Percentiles rank a stretch among this genome's conserved stretches.
phyloP scores from a whole-genome alignment of 2,888 invertebrate species.

The Lepidochitona cinerea region DNA sequence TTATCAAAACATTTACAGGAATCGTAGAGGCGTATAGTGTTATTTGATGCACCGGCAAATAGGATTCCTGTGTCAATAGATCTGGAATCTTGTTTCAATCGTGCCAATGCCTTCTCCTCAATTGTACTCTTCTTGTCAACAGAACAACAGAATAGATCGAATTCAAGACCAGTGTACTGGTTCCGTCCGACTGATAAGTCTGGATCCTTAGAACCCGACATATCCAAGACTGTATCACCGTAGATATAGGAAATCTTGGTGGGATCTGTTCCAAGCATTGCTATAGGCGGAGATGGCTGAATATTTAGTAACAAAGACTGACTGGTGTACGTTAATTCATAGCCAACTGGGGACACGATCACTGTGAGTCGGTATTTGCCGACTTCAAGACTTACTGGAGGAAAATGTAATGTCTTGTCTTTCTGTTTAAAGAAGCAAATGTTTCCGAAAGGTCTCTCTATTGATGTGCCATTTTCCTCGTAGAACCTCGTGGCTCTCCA shows the following conservation, averaged over 20 bases:
- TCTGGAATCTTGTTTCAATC: conserved; percentile 31
- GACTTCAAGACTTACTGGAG: conserved; percentile 44
- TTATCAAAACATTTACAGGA: conserved; percentile 43
- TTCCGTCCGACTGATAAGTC: conserved; percentile 36
- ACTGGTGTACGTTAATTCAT: conserved; percentile 34
- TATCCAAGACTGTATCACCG: conserved; percentile 50
- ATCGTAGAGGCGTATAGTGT: conserved; percentile 49
- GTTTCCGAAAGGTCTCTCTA: conserved; percentile 41
- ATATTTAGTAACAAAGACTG: conserved; percentile 39
- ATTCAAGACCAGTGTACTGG: conserved; percentile 50
- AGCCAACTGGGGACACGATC: conserved; percentile 46
- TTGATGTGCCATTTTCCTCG: conserved; percentile 35
- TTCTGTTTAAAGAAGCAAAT: conserved; percentile 42
- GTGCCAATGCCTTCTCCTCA: conserved; percentile 17
- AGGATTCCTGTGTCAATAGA: conserved; percentile 42
- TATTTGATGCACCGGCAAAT: conserved; percentile 42
- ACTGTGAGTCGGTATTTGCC: conserved; percentile 55
- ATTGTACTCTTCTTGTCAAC: conserved; percentile 15
- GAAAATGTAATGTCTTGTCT: conserved; percentile 38
- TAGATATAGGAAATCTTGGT: conserved; percentile 48
- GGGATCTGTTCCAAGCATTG: conserved; percentile 48
- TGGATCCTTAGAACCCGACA: conserved; percentile 52
- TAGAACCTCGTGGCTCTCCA: conserved; percentile 47
- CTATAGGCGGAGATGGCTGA: conserved; percentile 50
- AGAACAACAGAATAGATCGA: conserved; percentile 54